phyloP scores from a whole-genome alignment of 35 echinoderm and acorn worm genomes.

The Holothuria glaberrima region DNA sequence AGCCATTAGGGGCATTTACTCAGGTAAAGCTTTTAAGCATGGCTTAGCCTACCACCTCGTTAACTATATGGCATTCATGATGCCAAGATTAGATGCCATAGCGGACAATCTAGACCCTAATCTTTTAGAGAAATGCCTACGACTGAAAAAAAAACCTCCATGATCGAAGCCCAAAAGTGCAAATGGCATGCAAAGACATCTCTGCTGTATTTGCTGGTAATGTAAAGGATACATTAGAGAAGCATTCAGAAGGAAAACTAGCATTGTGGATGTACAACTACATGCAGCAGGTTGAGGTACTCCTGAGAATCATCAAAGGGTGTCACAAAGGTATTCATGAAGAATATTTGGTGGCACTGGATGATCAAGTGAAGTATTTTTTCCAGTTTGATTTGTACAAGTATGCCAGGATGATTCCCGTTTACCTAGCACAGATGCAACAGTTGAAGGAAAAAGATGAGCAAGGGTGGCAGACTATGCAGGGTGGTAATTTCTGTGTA shows the following conservation, averaged over 20 bases:
- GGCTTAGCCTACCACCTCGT: constrained; percentile 27
- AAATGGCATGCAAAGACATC: not conserved
- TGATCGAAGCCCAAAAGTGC: not conserved
- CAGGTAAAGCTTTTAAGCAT: constrained; percentile 47
- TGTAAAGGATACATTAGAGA: constrained; percentile 25
- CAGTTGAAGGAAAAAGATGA: constrained; percentile 39
- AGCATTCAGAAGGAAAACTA: not conserved
- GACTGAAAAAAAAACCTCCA: not conserved
- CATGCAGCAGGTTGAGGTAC: constrained; percentile 39
- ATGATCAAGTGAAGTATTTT: constrained; percentile 53
- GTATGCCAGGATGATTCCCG: constrained; percentile 63
- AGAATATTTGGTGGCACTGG: constrained; percentile 13
- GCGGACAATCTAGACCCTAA: too few species aligned
- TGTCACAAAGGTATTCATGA: constrained; percentile 7
- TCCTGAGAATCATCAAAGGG: constrained; percentile 35
- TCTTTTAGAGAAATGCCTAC: too few species aligned
- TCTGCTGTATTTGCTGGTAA: not conserved
- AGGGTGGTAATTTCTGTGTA: constrained; percentile 53
- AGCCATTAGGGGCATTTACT: constrained; percentile 32
- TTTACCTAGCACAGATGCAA: constrained; percentile 65
- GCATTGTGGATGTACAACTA: constrained; percentile 24
- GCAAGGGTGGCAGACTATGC: constrained; percentile 52
- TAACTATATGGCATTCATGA: constrained; percentile 31
- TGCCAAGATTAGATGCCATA: too few species aligned
- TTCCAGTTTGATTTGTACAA: constrained; percentile 69